Conservation (phyloP, 2,113 vertebrate species). For the Camelus dromedarius region DNA sequence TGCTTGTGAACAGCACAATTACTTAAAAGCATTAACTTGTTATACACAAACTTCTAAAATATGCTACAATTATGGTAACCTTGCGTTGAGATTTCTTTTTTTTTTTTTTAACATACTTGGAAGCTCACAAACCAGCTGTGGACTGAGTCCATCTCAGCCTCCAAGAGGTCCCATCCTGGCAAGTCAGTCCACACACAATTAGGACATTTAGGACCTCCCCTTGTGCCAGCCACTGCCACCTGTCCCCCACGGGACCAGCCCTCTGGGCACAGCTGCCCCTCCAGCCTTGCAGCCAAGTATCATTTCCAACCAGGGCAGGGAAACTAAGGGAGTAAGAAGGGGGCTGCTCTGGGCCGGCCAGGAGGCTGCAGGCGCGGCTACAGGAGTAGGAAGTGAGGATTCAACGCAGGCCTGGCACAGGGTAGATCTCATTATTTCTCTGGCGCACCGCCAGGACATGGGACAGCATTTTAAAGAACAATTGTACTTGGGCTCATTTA, state of each 20-base stretch:
- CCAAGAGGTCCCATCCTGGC: background rate
- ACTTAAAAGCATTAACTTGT: too few relatives aligned
- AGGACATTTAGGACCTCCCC: background rate
- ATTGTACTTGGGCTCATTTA: slow-evolving; percentile 31
- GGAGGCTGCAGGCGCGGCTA: background rate
- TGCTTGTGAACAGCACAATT: background rate
- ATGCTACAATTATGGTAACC: background rate
- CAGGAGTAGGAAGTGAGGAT: background rate
- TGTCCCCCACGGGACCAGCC: background rate
- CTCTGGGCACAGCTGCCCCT: background rate
- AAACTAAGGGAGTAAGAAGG: background rate
- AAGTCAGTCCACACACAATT: background rate
- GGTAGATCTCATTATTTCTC: slow-evolving; percentile 55
- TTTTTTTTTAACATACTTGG: background rate
- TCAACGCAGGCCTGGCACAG: slow-evolving; percentile 43
- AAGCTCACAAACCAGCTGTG: too few relatives aligned
- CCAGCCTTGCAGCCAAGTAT: background rate
- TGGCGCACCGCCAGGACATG: slow-evolving; percentile 52
- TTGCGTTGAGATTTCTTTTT: too few relatives aligned
- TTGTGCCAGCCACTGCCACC: background rate
- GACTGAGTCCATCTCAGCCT: too few relatives aligned
- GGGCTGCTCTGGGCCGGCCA: background rate
- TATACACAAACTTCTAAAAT: background rate
- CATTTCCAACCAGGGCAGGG: background rate
- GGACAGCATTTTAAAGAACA: slow-evolving; percentile 5